Percentiles rank a stretch among this genome's conserved stretches.
Conservation (phyloP, 2,797 vertebrate species). For the Pygocentrus nattereri region DNA sequence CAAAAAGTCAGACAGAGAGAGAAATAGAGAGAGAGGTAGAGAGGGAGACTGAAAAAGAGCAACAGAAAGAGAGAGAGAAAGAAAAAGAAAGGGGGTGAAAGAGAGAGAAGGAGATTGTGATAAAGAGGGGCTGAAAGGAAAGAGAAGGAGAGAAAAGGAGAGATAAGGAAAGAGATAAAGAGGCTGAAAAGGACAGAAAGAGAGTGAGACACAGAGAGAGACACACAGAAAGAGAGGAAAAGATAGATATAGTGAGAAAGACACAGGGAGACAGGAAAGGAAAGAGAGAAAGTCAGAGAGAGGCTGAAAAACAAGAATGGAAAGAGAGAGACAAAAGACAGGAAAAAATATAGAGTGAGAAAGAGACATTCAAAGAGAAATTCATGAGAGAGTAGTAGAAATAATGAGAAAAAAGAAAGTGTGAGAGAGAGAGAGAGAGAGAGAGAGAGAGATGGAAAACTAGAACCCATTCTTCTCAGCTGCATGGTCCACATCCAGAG, state of each 20-base stretch:
- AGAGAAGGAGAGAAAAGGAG: too few relatives aligned
- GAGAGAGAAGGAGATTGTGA: background rate
- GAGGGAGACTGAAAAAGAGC: background rate
- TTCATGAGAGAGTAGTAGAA: background rate
- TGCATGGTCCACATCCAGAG: slow-evolving; percentile 64
- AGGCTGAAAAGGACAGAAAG: background rate
- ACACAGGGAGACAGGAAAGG: background rate
- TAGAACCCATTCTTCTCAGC: slow-evolving; percentile 40
- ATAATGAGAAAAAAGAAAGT: background rate
- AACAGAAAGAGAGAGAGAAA: background rate
- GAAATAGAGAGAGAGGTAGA: background rate
- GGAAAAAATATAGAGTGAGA: background rate
- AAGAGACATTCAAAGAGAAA: background rate
- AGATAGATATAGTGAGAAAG: too few relatives aligned
- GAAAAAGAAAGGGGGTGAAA: background rate
- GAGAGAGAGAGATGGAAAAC: background rate
- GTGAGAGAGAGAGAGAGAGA: background rate
- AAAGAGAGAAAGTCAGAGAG: background rate
- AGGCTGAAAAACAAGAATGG: background rate
- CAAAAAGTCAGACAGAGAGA: background rate
- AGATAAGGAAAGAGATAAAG: too few relatives aligned
- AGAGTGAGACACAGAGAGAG: background rate
- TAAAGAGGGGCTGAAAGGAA: background rate
- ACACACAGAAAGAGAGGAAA: background rate
- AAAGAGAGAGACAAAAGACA: background rate